Conservation (phyloP, 1,140 invertebrate species). For the Zaprionus gabonicus region DNA sequence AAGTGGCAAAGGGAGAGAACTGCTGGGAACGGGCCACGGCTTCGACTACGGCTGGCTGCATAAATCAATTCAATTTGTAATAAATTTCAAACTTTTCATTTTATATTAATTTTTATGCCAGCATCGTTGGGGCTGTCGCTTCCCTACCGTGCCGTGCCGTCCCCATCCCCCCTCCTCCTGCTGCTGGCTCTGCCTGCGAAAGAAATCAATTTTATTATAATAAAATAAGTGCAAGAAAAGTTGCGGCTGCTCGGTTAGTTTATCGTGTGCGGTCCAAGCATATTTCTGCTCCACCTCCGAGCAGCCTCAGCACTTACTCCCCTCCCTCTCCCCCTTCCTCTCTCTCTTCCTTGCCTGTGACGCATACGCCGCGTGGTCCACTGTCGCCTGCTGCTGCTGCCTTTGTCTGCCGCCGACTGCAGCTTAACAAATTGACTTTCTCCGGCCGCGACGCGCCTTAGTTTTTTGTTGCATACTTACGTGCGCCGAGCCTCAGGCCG, state of each 20-base stretch:
- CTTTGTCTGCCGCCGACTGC: conserved; percentile 49
- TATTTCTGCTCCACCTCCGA: conserved; percentile 61
- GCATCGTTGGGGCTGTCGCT: conserved; percentile 44
- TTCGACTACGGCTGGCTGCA: conserved; percentile 48
- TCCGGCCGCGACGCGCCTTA: conserved; percentile 73
- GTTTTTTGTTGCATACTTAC: conserved; percentile 70
- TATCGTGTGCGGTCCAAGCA: conserved; percentile 54
- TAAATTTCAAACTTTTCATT: conserved; percentile 83
- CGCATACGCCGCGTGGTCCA: conserved; percentile 37
- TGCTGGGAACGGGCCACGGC: background rate
- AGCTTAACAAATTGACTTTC: conserved; percentile 82
- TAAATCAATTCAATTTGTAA: conserved; percentile 83
- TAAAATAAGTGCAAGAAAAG: conserved; percentile 78
- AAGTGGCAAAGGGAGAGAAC: background rate
- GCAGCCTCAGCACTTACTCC: conserved; percentile 9
- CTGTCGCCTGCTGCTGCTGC: conserved; percentile 1
- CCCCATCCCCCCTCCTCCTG: conserved; percentile 4
- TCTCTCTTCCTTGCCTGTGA: conserved; percentile 6
- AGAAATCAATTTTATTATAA: conserved; percentile 83
- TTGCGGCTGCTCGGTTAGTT: conserved; percentile 56
- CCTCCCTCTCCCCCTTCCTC: background rate
- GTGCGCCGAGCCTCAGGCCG: conserved; percentile 31
- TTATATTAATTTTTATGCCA: conserved; percentile 82
- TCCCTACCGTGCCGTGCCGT: background rate
- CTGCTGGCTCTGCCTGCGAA: conserved; percentile 21